Base-by-base conservation (phyloP, 2,888 invertebrate genomes). In the Drosophila nigritarsus region DNA sequence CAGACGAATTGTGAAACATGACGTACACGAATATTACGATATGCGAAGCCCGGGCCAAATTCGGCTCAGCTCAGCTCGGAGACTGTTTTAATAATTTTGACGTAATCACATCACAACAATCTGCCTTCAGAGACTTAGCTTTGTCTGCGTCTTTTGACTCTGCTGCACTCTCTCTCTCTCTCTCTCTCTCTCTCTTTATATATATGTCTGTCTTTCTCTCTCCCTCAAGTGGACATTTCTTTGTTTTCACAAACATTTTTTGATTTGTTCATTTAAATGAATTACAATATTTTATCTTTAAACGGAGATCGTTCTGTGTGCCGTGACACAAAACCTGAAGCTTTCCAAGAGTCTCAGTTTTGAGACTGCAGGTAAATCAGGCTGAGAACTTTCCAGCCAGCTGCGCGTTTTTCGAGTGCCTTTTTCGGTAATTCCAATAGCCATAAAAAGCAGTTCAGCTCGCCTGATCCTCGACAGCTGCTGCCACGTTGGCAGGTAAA, bases 51-150 rank as follows among this genome's bases (percentile, higher is more conserved):
- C 29, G 60, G 45, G 63, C 40, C 73, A 63, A 48, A 63, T 72
- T 54, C 56, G 49, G 48, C 27, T 27, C n/a, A 9, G 6, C 56
- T 72, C 62, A 48, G 34, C 50, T 70, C 34, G 65, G 71, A 90
- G 87, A 89, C 87, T 87, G 87, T 89, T 87, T 87, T 87, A 87
- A 87, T 87, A 87, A 87, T 90, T 87, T 87, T 90, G 87, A 87
- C 90, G 73, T 87, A 87, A 87, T 87, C 87, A 87, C 89, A 89
- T 89, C 90, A 90, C 87, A 84, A 75, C 85, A 80, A 87, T 90
- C 87, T 87, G 61, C 49, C 62, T 67, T 64, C 64, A 48, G 45
- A 78, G 65, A 65, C 74, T 81, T 69, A 51, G 67, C 83, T 83
- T 70, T 75, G 73, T 66, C 72, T 56, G 40, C 50, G 55, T 63